phyloP scores from a whole-genome alignment of 92 coral and sea anemone species.

The Plumapathes pennacea region DNA sequence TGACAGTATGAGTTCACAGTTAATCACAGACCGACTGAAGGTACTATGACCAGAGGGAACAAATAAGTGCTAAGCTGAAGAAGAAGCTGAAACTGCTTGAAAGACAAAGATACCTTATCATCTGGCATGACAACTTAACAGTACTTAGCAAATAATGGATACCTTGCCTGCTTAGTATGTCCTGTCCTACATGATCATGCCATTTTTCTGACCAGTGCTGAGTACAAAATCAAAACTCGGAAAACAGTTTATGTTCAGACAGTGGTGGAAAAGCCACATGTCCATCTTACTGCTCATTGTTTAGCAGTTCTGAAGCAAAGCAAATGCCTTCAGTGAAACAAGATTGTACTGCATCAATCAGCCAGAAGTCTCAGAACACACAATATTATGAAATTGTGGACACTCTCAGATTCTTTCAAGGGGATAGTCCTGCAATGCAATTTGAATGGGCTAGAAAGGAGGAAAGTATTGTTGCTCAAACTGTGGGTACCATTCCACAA shows the following conservation, averaged over 20 bases:
- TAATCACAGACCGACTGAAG: constrained; percentile 4
- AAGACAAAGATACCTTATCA: constrained; percentile 23
- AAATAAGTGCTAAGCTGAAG: neutral
- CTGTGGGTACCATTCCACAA: constrained; percentile 31
- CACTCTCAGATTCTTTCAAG: constrained; percentile 29
- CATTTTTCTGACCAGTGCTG: constrained; percentile 17
- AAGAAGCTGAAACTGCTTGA: constrained; percentile 15
- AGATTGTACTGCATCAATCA: constrained; percentile 20
- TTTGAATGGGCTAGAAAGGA: constrained; percentile 40
- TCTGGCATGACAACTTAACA: constrained; percentile 31
- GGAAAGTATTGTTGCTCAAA: constrained; percentile 36
- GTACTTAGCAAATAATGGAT: constrained; percentile 45
- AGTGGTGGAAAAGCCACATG: constrained; percentile 41
- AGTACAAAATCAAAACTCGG: constrained; percentile 27
- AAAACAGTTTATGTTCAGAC: constrained; percentile 31
- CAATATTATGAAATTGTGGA: neutral
- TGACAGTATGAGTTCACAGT: neutral
- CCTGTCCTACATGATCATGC: constrained; percentile 36
- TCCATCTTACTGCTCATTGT: constrained; percentile 46
- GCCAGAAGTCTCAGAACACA: constrained; percentile 26
- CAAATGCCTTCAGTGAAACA: constrained; percentile 43
- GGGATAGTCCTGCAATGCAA: constrained; percentile 45
- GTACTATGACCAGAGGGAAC: constrained; percentile 1
- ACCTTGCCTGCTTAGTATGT: constrained; percentile 38
- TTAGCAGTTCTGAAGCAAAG: constrained; percentile 49